phyloP scores from a whole-genome alignment of 2,888 invertebrate genomes.

The Caenorhabditis drosophilae region DNA sequence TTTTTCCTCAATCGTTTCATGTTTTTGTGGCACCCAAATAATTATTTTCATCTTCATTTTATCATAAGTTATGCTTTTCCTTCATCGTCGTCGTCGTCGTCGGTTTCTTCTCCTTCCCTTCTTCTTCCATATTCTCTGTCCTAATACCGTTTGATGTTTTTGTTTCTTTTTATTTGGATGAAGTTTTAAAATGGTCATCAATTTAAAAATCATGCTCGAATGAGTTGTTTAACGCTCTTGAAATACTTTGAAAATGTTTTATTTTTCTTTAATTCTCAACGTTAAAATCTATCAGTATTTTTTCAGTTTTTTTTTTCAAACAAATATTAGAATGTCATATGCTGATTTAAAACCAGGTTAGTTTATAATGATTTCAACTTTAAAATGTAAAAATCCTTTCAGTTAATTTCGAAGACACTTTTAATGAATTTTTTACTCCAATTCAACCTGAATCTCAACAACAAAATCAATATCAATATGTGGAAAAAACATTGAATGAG shows the following conservation, averaged over 20 bases:
- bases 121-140: background rate
- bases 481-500: too few species aligned
- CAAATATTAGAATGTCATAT: slow-evolving; percentile 13
- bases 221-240: background rate
- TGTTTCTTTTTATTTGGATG: too few species aligned
- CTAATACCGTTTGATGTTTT: background rate
- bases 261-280: background rate
- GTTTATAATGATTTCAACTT: background rate
- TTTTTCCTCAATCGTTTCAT: background rate
- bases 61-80: too few species aligned
- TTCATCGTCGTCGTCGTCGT: too few species aligned
- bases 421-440: too few species aligned
- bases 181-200: too few species aligned
- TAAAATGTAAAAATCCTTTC: background rate
- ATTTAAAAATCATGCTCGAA: background rate
- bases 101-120: too few species aligned
- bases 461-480: too few species aligned
- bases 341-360: slow-evolving; percentile 31
- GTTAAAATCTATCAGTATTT: background rate
- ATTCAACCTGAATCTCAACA: too few species aligned
- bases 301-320: background rate
- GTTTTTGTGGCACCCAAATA: background rate
- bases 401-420: slow-evolving; percentile 15
- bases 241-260: slow-evolving; percentile 10
- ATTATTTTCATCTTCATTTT: background rate